Evolutionary conservation across 1,140 invertebrate species (phyloP).

Genomic region (Meteorus sp.): DNA sequence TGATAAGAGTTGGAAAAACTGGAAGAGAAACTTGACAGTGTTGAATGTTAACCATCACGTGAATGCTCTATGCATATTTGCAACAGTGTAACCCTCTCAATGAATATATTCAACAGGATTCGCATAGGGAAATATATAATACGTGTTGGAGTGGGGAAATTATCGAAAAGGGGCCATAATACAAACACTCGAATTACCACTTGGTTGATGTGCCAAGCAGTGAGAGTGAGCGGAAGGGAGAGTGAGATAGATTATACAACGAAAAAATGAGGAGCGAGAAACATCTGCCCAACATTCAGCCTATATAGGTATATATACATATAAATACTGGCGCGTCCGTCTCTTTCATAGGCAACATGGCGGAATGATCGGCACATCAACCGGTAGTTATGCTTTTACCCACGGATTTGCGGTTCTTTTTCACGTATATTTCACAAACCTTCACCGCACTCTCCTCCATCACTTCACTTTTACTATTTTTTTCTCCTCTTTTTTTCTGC

Average conservation of each 20-base stretch:
- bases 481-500: no score
- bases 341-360: constrained; percentile 53
- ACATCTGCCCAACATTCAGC: constrained; percentile 60
- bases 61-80: no score
- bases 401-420: constrained; percentile 56
- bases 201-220: neutral
- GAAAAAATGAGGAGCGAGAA: constrained; percentile 37
- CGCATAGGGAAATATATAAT: neutral
- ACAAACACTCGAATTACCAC: constrained; percentile 52
- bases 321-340: constrained; percentile 22
- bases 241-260: no score
- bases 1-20: no score
- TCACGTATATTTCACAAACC: neutral
- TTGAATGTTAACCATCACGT: no score
- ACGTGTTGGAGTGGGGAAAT: neutral
- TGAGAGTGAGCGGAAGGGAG: neutral
- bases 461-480: neutral
- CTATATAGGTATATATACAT: no score
- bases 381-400: constrained; percentile 53
- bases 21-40: no score
- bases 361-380: constrained; percentile 59
- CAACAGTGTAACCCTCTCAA: no score
- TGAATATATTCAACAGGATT: no score
- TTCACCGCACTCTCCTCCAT: constrained; percentile 9
- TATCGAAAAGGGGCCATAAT: constrained; percentile 18